Conservation (phyloP, 2,113 vertebrate genomes). For the Psephotus haematonotus region DNA sequence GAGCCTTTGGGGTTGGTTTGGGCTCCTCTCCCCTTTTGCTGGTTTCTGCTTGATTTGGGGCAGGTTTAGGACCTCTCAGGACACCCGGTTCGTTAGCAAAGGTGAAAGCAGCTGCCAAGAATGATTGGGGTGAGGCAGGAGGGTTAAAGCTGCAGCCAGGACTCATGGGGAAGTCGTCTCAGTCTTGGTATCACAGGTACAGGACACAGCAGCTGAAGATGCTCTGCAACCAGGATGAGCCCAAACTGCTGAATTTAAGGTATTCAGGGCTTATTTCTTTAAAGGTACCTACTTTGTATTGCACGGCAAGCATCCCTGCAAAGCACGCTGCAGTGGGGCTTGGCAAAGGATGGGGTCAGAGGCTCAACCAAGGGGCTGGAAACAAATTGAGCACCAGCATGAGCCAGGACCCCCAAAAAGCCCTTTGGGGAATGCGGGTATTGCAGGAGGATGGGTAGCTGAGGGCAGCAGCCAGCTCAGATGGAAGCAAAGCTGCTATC, state of each 20-base stretch:
- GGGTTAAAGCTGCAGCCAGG: not conserved
- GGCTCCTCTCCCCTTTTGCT: not conserved
- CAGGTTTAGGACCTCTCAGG: not conserved
- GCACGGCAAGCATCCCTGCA: not conserved
- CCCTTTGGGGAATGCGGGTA: not conserved
- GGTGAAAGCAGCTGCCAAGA: not conserved
- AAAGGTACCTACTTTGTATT: not conserved
- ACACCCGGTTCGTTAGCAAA: not conserved
- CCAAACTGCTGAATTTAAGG: not conserved
- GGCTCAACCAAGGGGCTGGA: not conserved
- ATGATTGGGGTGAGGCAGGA: fast-evolving
- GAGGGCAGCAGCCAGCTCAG: fast-evolving
- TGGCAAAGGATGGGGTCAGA: not conserved
- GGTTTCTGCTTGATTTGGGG: not conserved
- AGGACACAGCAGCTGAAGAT: not conserved
- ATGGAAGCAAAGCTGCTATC: not conserved
- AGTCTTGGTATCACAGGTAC: not conserved
- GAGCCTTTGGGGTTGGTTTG: not conserved
- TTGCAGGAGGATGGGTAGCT: not conserved
- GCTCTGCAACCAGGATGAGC: not conserved
- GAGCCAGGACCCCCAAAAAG: not conserved
- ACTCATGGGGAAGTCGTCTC: not conserved
- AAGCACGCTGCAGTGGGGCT: fast-evolving
- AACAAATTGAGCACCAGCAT: not conserved
- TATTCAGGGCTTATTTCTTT: not conserved